Evolutionary conservation across 2,888 invertebrate genomes (phyloP).

Genomic region (Tiphia femorata): DNA sequence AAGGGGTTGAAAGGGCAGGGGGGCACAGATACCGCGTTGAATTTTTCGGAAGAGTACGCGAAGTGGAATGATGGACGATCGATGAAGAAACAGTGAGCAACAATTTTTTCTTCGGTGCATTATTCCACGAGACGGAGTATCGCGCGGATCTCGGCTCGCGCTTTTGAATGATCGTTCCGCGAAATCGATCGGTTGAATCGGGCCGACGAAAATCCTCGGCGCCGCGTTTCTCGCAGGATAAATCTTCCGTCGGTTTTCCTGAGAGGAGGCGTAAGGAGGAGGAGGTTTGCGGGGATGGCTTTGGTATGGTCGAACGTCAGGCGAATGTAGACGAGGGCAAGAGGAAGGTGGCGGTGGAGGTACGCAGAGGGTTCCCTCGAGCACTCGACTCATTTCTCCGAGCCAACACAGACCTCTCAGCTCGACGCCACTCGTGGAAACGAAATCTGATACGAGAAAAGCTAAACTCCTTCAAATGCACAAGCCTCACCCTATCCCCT

Average conservation of each 20-base stretch:
- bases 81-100: no score
- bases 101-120: no score
- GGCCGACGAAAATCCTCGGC: conserved; percentile 3
- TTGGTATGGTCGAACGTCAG: conserved; percentile 23
- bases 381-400: conserved; percentile 61
- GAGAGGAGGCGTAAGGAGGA: conserved; percentile 10
- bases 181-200: no score
- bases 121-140: no score
- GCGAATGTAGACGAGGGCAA: conserved; percentile 2
- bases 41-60: no score
- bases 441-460: conserved; percentile 65
- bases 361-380: conserved; percentile 31
- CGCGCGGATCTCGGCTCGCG: no score
- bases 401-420: conserved; percentile 58
- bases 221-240: conserved; percentile 28
- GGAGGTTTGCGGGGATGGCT: conserved; percentile 20
- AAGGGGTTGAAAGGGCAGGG: no score
- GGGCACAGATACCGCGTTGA: no score
- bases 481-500: conserved; percentile 39
- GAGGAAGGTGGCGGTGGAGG: background rate
- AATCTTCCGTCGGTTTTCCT: conserved; percentile 39
- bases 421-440: conserved; percentile 60
- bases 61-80: no score
- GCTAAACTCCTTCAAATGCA: conserved; percentile 64
- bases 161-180: no score